These are phyloP conservation scores for Manis crassicaudata DNA, from an alignment of 2,797 vertebrate genomes.

Conservation along the genomic window DNA sequence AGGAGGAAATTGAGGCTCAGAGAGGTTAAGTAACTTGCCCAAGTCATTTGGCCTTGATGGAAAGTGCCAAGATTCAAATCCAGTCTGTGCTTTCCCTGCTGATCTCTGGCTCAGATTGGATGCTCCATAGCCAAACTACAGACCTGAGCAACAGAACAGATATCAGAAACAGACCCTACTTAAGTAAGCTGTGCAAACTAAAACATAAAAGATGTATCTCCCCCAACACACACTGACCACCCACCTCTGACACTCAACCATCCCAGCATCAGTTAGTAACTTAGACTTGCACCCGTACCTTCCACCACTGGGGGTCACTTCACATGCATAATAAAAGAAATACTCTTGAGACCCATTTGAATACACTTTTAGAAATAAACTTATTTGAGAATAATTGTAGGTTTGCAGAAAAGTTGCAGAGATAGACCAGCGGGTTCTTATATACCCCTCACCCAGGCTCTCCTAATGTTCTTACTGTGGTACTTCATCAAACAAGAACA, in stretches of 20 bases:
- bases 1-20: not conserved
- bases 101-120: not conserved
- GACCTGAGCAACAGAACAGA: not conserved
- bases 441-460: not conserved
- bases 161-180: not conserved
- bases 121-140: not conserved
- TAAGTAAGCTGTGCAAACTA: not conserved
- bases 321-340: not conserved
- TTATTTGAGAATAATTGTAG: conserved; percentile 20
- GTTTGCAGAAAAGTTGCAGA: not conserved
- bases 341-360: not conserved
- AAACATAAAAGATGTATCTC: not conserved
- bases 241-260: not conserved
- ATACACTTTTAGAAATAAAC: not conserved
- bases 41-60: not conserved
- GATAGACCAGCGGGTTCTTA: not conserved
- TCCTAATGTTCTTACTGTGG: not conserved
- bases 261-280: not conserved
- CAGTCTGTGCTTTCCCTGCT: not conserved
- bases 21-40: not conserved
- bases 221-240: not conserved
- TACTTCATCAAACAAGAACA: not conserved
- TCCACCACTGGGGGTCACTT: not conserved
- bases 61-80: not conserved
- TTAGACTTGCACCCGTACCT: too few species aligned